A percentile compares a stretch with the other conserved stretches of the same genome.
Evolutionary conservation across 2,113 vertebrate species (phyloP).

Genomic region (Taurulus bubalis): DNA sequence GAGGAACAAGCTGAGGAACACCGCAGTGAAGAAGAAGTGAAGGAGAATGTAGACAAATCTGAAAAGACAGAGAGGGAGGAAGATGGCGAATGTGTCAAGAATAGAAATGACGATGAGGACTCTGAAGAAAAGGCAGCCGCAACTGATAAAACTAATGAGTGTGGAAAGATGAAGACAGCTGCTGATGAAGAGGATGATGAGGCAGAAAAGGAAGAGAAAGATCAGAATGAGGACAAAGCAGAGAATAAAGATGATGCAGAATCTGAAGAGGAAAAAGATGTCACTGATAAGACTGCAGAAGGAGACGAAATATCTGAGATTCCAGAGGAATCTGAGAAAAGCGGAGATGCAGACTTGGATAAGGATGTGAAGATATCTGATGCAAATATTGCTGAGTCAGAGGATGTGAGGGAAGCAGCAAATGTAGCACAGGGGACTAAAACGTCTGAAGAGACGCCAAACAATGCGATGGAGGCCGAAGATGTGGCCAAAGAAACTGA

Average conservation of each 20-base stretch:
- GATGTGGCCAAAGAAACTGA: not conserved
- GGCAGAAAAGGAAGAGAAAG: slow-evolving; percentile 8
- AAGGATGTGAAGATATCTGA: slow-evolving; percentile 18
- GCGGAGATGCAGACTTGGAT: not conserved
- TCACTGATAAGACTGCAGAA: slow-evolving; percentile 1
- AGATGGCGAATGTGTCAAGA: not conserved
- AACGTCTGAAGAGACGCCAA: not conserved
- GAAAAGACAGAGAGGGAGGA: slow-evolving; percentile 14
- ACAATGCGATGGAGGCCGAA: not conserved
- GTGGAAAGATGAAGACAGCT: slow-evolving; percentile 13
- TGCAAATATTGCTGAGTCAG: slow-evolving; percentile 31
- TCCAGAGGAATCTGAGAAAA: slow-evolving; percentile 27
- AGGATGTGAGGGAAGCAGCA: slow-evolving; percentile 18
- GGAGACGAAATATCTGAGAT: slow-evolving; percentile 20
- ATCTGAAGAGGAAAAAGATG: slow-evolving; percentile 10
- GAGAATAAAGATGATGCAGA: slow-evolving; percentile 25
- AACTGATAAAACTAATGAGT: slow-evolving; percentile 7
- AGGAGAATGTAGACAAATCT: slow-evolving; percentile 9
- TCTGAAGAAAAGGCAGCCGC: not conserved
- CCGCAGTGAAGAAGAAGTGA: not conserved
- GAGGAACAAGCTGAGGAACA: slow-evolving; percentile 27
- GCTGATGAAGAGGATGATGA: not conserved
- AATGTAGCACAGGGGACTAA: not conserved
- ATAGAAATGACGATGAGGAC: not conserved
- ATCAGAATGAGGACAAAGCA: not conserved